Percentiles rank a stretch among this genome's conserved stretches.
Evolutionary conservation across 1,140 invertebrate species (phyloP).

Genomic region (Drosophila sturtevanti): DNA sequence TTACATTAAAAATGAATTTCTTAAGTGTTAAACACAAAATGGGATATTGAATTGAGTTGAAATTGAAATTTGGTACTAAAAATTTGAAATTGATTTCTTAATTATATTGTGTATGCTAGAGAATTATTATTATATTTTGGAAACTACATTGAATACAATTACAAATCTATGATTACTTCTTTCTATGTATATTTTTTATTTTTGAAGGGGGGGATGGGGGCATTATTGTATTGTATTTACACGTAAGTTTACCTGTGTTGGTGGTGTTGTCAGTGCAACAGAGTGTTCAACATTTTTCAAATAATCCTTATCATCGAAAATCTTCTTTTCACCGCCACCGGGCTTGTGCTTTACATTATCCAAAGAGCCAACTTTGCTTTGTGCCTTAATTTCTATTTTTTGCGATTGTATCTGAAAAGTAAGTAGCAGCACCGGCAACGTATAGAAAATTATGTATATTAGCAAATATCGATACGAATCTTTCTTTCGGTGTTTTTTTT

Average conservation of each 20-base stretch:
- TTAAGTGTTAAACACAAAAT: constrained; percentile 73
- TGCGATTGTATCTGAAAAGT: constrained; percentile 91
- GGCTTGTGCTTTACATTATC: constrained; percentile 97
- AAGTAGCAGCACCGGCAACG: constrained; percentile 77
- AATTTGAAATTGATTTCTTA: constrained; percentile 34
- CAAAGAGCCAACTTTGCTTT: constrained; percentile 94
- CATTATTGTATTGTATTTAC: constrained; percentile 43
- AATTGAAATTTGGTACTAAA: too few relatives aligned
- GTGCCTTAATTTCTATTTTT: constrained; percentile 92
- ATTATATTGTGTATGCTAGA: not conserved
- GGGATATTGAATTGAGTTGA: constrained; percentile 54
- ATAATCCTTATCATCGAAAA: constrained; percentile 97
- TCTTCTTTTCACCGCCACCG: constrained; percentile 96
- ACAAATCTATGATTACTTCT: constrained; percentile 3
- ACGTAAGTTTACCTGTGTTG: constrained; percentile 82
- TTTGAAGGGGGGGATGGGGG: constrained; percentile 8
- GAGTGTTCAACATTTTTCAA: constrained; percentile 86
- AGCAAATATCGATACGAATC: constrained; percentile 39
- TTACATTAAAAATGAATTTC: constrained; percentile 78
- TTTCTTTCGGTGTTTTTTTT: constrained; percentile 32
- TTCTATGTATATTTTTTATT: not conserved
- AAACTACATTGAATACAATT: not conserved
- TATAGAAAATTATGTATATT: constrained; percentile 73
- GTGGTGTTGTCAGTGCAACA: constrained; percentile 82
- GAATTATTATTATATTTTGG: not conserved